Percentiles rank a stretch among this genome's conserved stretches.
Evolutionary conservation across 2,888 invertebrate species (phyloP).

Genomic region (Phengaris alcon): DNA sequence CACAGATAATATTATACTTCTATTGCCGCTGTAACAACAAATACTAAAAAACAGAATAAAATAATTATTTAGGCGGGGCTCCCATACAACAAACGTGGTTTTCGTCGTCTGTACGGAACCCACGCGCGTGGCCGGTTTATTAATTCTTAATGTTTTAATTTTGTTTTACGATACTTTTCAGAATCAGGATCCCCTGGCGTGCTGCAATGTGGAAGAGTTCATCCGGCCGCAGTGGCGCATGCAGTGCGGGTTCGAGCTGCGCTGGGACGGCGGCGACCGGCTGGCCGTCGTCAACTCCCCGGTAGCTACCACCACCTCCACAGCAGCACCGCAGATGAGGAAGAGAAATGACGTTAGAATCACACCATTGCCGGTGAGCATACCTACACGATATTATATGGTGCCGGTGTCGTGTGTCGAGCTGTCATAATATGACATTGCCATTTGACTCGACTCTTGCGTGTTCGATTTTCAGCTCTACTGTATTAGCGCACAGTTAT

Average conservation of each 20-base stretch:
- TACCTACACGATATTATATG: slow-evolving; percentile 48
- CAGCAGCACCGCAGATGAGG: slow-evolving; percentile 39
- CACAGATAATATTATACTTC: no score
- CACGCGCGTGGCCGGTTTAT: no score
- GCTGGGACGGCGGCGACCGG: slow-evolving; percentile 49
- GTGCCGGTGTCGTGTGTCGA: slow-evolving; percentile 49
- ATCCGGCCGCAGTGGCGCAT: slow-evolving; percentile 53
- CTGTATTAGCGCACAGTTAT: no score
- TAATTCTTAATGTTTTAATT: no score
- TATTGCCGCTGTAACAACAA: no score
- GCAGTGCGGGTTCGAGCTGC: slow-evolving; percentile 56
- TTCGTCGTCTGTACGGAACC: no score
- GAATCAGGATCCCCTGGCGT: slow-evolving; percentile 56
- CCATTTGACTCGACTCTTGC: no score
- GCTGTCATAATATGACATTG: no score
- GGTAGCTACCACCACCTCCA: slow-evolving; percentile 36
- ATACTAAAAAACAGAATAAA: no score
- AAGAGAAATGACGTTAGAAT: slow-evolving; percentile 52
- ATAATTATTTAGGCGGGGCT: no score
- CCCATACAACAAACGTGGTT: no score
- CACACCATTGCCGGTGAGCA: slow-evolving; percentile 60
- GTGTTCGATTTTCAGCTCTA: no score
- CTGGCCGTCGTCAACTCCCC: slow-evolving; percentile 44
- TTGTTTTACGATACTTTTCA: slow-evolving; percentile 30
- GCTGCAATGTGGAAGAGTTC: slow-evolving; percentile 61